phyloP scores from a whole-genome alignment of 2,113 vertebrate genomes.

The Pachyramphus minor region DNA sequence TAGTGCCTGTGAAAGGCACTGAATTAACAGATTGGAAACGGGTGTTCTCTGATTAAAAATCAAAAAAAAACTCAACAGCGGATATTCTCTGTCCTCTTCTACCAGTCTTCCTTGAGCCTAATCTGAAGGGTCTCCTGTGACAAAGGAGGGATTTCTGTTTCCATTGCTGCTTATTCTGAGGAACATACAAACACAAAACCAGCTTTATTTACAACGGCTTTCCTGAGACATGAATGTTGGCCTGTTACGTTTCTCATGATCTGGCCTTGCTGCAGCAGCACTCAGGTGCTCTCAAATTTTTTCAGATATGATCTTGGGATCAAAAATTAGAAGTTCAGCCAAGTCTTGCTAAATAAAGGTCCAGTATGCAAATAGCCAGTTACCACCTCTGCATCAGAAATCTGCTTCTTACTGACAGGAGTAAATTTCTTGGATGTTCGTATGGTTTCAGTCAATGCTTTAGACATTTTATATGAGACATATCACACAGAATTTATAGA shows the following conservation, averaged over 20 bases:
- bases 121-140: background rate
- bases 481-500: background rate
- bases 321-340: background rate
- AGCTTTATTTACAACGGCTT: background rate
- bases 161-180: background rate
- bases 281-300: background rate
- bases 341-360: background rate
- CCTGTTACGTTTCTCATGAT: background rate
- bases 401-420: background rate
- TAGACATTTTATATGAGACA: background rate
- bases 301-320: background rate
- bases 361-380: background rate
- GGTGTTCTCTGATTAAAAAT: background rate
- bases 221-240: background rate
- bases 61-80: background rate
- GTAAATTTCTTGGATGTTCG: background rate
- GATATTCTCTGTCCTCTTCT: background rate
- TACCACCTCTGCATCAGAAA: background rate
- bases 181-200: background rate
- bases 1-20: constrained; percentile 22
- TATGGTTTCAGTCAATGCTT: background rate
- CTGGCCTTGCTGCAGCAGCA: background rate
- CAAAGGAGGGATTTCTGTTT: background rate
- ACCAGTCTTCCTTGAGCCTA: background rate
- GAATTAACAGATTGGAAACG: constrained; percentile 2